Conservation (phyloP, 1,140 invertebrate species). For the Conus betulinus region DNA sequence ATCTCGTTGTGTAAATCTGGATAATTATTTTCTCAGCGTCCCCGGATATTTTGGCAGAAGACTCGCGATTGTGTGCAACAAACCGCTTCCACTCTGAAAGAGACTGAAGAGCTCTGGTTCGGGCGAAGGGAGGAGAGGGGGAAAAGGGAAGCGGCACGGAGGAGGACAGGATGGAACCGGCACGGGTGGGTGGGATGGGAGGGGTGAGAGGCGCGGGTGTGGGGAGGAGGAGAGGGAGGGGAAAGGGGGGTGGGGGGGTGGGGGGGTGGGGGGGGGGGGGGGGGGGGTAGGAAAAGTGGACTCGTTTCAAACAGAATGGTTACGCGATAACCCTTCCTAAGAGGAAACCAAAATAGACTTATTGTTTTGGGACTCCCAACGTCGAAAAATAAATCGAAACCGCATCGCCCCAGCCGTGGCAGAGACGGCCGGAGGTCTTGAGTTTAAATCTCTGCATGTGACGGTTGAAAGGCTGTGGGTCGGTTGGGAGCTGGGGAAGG, state of each 20-base stretch:
- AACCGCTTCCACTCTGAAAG: slow-evolving; percentile 6
- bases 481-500: too few species aligned
- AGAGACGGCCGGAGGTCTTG: background rate
- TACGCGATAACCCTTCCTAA: slow-evolving; percentile 14
- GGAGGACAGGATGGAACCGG: background rate
- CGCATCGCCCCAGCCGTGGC: too few species aligned
- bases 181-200: background rate
- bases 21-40: slow-evolving; percentile 39
- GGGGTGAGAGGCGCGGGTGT: background rate
- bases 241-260: background rate
- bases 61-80: slow-evolving; percentile 32
- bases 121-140: background rate
- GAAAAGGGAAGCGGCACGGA: background rate
- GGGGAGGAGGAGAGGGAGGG: background rate
- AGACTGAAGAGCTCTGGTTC: background rate
- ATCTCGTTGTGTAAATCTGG: too few species aligned
- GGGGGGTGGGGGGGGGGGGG: background rate
- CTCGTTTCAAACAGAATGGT: slow-evolving; percentile 31
- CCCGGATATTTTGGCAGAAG: slow-evolving; percentile 30
- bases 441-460: background rate
- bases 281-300: background rate
- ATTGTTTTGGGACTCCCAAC: background rate
- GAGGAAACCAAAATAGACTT: slow-evolving; percentile 11
- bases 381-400: slow-evolving; percentile 20
- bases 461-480: too few species aligned